A percentile compares a stretch with the other conserved stretches of the same genome.
These are phyloP conservation scores for Haliclona indistincta DNA, from an alignment of 37 sponge, comb jelly and placozoan genomes.

Conservation along the genomic window DNA sequence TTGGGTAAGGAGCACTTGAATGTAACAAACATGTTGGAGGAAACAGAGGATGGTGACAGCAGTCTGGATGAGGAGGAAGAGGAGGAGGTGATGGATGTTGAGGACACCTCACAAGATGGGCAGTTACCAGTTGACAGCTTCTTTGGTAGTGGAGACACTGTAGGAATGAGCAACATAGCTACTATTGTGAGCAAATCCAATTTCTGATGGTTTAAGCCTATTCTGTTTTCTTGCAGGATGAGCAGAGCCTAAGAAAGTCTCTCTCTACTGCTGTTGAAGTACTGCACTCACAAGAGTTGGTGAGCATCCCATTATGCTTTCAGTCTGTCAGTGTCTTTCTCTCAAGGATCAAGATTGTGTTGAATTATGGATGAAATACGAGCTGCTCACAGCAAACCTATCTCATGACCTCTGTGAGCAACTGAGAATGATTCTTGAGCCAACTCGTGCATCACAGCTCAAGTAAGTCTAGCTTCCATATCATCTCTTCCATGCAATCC, in stretches of 20 bases:
- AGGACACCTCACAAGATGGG: constrained; percentile 3
- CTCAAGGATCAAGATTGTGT: constrained; percentile 8
- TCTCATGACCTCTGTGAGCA: constrained; percentile 87
- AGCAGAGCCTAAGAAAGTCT: not conserved
- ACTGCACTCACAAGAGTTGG: not conserved
- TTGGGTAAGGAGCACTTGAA: not conserved
- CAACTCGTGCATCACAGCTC: constrained; percentile 86
- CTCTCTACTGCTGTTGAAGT: not conserved
- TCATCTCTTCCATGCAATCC: not conserved
- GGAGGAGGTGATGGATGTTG: constrained; percentile 1
- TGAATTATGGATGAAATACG: constrained; percentile 78
- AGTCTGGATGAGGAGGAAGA: not conserved
- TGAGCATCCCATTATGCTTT: not conserved
- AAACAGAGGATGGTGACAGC: constrained; percentile 9
- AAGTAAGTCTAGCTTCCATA: constrained; percentile 38
- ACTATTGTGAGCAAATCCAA: not conserved
- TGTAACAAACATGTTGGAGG: not conserved
- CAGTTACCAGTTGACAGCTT: not conserved
- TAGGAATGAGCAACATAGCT: not conserved
- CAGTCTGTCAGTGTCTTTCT: not conserved
- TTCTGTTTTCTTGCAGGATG: constrained; percentile 12
- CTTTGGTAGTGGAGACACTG: not conserved
- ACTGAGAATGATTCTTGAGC: constrained; percentile 81
- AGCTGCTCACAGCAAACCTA: constrained; percentile 39
- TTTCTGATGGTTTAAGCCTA: no score